Conservation (phyloP, 2,113 vertebrate genomes). For the Cebidichthys violaceus region DNA sequence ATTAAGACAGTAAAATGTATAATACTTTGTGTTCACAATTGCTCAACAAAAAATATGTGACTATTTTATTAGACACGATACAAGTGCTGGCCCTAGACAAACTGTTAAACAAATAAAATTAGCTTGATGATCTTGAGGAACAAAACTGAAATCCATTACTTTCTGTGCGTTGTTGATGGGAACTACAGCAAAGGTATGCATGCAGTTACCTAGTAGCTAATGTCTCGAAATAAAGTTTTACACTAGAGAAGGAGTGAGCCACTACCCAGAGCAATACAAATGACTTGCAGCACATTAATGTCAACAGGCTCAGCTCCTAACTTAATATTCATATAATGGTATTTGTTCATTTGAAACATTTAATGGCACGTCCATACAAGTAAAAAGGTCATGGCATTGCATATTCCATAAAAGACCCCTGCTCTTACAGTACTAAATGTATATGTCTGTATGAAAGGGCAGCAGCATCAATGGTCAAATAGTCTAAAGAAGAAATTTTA, state of each 20-base stretch:
- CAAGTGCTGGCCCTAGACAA: background rate
- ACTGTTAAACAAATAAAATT: background rate
- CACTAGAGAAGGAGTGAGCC: background rate
- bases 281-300: background rate
- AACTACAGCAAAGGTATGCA: background rate
- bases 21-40: background rate
- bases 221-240: background rate
- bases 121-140: background rate
- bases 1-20: background rate
- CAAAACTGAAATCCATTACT: background rate
- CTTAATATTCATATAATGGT: conserved; percentile 3
- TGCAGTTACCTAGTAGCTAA: background rate
- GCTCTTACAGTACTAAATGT: background rate
- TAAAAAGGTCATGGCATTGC: background rate
- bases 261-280: background rate
- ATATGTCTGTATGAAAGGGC: background rate
- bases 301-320: background rate
- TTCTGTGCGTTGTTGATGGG: background rate
- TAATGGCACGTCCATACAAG: background rate
- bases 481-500: background rate
- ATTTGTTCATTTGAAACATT: conserved; percentile 1
- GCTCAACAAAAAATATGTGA: background rate
- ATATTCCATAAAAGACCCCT: background rate
- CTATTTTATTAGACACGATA: background rate
- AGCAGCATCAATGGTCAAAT: background rate